Percentiles rank a stretch among this genome's conserved stretches.
Conservation (phyloP, 2,797 vertebrate species). For the Anisognathus igniventris region DNA sequence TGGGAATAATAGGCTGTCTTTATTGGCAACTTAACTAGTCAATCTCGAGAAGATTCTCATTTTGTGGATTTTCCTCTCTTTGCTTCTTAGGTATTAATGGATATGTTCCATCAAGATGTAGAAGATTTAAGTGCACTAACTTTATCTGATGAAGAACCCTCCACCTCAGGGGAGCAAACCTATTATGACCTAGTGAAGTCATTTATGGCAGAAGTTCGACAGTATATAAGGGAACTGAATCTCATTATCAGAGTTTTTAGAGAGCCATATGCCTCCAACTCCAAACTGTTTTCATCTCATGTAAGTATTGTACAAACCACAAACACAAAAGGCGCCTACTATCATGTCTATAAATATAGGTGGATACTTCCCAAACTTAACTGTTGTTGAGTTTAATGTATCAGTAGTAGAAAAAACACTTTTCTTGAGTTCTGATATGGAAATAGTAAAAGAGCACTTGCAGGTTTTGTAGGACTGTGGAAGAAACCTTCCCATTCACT, state of each 20-base stretch:
- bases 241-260: constrained; percentile 95
- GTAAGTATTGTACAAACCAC: constrained; percentile 75
- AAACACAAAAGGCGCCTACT: background rate
- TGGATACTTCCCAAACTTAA: background rate
- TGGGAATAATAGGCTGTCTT: background rate
- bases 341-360: background rate
- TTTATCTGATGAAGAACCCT: constrained; percentile 92
- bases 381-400: background rate
- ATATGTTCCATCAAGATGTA: constrained; percentile 98
- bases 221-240: constrained; percentile 91
- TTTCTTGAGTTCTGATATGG: background rate
- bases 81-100: constrained; percentile 88
- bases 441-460: background rate
- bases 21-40: background rate
- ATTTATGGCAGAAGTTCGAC: constrained; percentile 92
- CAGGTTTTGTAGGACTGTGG: background rate
- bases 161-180: constrained; percentile 87
- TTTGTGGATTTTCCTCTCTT: background rate
- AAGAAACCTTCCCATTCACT: background rate
- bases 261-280: constrained; percentile 88
- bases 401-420: background rate
- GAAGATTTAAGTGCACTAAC: constrained; percentile 90
- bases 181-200: constrained; percentile 92
- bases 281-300: constrained; percentile 87
- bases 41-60: background rate